Evolutionary conservation across 2,797 vertebrate genomes (phyloP).

Genomic region (Microctenopoma steveboyesi): DNA sequence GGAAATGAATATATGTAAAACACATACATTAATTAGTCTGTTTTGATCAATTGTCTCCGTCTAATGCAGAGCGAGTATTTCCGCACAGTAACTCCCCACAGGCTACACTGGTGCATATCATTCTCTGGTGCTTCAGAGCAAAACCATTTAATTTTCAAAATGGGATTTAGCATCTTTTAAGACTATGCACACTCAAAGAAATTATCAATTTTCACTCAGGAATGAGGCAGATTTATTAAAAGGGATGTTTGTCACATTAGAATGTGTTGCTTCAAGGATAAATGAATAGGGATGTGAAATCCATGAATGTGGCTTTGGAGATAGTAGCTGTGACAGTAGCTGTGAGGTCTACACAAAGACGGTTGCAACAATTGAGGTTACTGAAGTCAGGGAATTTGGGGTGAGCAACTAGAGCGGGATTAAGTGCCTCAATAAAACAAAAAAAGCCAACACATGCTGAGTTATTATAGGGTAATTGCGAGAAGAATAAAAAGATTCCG

Average conservation of each 20-base stretch:
- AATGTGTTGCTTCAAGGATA: slow-evolving; percentile 39
- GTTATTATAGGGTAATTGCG: neutral
- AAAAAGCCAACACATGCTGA: neutral
- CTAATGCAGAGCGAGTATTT: slow-evolving; percentile 71
- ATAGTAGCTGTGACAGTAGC: slow-evolving; percentile 22
- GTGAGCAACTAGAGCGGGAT: neutral
- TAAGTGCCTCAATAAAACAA: too few species aligned
- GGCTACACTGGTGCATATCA: slow-evolving; percentile 72
- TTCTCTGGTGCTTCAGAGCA: slow-evolving; percentile 76
- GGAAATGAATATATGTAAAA: slow-evolving; percentile 86
- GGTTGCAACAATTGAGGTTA: neutral
- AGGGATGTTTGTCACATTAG: slow-evolving; percentile 44
- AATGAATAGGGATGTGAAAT: slow-evolving; percentile 25
- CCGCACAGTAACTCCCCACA: slow-evolving; percentile 67
- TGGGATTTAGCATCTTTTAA: slow-evolving; percentile 75
- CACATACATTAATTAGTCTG: slow-evolving; percentile 83
- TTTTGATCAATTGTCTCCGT: slow-evolving; percentile 85
- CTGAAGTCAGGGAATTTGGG: neutral
- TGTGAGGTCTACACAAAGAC: neutral
- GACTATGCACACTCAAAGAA: slow-evolving; percentile 52
- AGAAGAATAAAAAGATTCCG: neutral
- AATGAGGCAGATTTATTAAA: slow-evolving; percentile 41
- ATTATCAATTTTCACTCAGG: slow-evolving; percentile 54
- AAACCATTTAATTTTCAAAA: slow-evolving; percentile 80
- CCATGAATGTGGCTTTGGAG: slow-evolving; percentile 12